phyloP scores from a whole-genome alignment of 2,113 vertebrate genomes.

The Baryphthengus martii region DNA sequence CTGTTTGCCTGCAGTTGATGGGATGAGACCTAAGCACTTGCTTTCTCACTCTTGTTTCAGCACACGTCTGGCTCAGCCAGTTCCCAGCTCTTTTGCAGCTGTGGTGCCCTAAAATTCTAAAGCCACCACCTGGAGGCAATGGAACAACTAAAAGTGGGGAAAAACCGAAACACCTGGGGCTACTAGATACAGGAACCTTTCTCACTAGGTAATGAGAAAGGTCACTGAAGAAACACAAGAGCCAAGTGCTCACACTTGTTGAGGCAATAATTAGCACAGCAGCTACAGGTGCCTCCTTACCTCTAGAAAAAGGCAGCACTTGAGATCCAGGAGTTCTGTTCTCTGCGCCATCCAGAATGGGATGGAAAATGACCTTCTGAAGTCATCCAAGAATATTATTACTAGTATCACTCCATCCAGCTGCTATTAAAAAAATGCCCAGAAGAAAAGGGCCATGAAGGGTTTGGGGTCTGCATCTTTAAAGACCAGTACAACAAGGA shows the following conservation, averaged over 20 bases:
- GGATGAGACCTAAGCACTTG: neutral
- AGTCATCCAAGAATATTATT: neutral
- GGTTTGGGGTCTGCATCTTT: neutral
- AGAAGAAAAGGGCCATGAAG: neutral
- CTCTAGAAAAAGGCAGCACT: neutral
- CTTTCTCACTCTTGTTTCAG: neutral
- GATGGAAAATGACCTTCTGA: neutral
- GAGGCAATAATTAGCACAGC: neutral
- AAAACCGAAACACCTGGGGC: neutral
- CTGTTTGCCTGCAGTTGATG: neutral
- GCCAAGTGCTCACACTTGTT: accelerated
- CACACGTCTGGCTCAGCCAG: neutral
- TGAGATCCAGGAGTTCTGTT: neutral
- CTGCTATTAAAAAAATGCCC: neutral
- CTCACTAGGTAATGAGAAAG: neutral
- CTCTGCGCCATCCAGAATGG: neutral
- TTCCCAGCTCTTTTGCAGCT: neutral
- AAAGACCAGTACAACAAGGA: neutral
- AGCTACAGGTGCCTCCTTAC: neutral
- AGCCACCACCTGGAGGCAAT: neutral
- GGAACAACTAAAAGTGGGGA: neutral
- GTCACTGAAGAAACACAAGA: neutral
- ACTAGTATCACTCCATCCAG: neutral
- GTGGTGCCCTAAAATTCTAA: neutral
- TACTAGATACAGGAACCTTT: neutral